These are phyloP conservation scores for Myotis davidii DNA, from an alignment of 2,113 vertebrate species.

Conservation along the genomic window DNA sequence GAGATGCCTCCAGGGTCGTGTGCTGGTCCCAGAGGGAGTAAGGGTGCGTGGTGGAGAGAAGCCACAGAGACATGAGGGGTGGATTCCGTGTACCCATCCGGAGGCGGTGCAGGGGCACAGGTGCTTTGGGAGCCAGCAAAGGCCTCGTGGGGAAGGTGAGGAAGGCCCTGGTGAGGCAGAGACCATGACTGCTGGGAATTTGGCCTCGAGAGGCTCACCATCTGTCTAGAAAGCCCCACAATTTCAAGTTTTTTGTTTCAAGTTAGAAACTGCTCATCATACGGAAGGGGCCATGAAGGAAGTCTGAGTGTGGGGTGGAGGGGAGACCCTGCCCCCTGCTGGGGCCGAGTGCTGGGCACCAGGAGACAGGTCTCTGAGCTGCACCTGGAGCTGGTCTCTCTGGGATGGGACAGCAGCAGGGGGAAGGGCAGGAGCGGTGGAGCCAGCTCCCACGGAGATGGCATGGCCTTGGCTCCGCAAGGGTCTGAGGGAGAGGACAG, in stretches of 20 bases:
- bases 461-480: background rate
- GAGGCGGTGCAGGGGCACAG: background rate
- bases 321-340: background rate
- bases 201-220: background rate
- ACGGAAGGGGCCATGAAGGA: background rate
- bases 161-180: background rate
- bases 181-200: background rate
- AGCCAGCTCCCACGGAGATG: background rate
- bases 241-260: background rate
- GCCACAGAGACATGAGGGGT: too few relatives aligned
- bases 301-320: background rate
- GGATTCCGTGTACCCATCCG: background rate
- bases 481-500: background rate
- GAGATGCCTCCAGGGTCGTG: background rate
- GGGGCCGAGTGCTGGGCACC: background rate
- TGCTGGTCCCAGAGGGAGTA: rapidly evolving
- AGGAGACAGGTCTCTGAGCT: background rate
- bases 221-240: background rate
- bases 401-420: too few relatives aligned
- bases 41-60: background rate
- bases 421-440: background rate
- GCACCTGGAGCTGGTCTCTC: background rate
- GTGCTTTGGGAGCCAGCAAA: background rate
- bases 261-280: background rate
- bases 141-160: background rate